These are phyloP conservation scores for Perognathus longimembris DNA, from an alignment of 2,113 vertebrate species.

Conservation along the genomic window DNA sequence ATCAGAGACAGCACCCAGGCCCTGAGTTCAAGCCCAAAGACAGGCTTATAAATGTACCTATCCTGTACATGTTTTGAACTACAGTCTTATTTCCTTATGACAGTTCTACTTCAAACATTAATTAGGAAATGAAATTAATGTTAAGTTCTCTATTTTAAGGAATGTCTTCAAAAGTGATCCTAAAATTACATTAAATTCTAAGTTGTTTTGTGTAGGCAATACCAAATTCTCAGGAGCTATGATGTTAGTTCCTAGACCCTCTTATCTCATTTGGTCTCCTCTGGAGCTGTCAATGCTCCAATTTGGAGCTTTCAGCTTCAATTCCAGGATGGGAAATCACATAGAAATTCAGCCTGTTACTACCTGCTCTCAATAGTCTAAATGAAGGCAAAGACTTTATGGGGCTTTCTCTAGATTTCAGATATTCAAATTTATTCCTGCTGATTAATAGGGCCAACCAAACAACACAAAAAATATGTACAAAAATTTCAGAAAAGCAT, in stretches of 20 bases:
- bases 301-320: neutral
- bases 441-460: neutral
- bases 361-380: slow-evolving; percentile 1
- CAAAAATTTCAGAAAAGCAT: slow-evolving; percentile 33
- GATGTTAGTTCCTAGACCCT: slow-evolving; percentile 23
- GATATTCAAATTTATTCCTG: slow-evolving; percentile 23
- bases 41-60: neutral
- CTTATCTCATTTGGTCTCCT: slow-evolving; percentile 14
- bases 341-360: slow-evolving; percentile 39
- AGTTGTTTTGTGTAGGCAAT: slow-evolving; percentile 20
- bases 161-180: slow-evolving; percentile 42
- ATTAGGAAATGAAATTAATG: slow-evolving; percentile 8
- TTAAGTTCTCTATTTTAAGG: slow-evolving; percentile 57
- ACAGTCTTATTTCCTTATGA: slow-evolving; percentile 55
- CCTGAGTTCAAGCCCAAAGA: too few species aligned
- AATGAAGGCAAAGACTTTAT: slow-evolving; percentile 57
- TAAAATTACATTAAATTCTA: slow-evolving; percentile 10
- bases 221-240: neutral
- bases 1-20: too few species aligned
- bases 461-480: slow-evolving; percentile 32
- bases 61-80: slow-evolving; percentile 21
- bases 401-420: slow-evolving; percentile 21
- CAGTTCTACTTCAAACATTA: slow-evolving; percentile 32
- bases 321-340: neutral
- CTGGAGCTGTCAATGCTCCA: neutral